Percentiles rank a stretch among this genome's conserved stretches.
Conservation (phyloP, 2,797 vertebrate species). For the Gambelia wislizenii region DNA sequence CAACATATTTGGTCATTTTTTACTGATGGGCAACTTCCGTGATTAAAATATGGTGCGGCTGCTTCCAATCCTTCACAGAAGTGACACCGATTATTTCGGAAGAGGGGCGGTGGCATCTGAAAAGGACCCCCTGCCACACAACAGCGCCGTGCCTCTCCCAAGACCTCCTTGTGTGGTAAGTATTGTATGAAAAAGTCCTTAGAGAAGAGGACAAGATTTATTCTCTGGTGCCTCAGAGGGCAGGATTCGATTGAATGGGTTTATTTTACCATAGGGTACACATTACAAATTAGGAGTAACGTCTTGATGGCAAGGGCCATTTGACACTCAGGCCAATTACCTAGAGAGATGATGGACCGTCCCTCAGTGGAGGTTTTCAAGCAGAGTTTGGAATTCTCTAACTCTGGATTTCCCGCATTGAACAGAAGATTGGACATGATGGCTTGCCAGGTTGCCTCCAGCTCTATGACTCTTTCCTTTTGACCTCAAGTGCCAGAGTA, state of each 20-base stretch:
- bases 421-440: not conserved
- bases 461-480: not conserved
- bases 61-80: no score
- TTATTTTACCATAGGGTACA: not conserved
- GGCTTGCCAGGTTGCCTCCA: not conserved
- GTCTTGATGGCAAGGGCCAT: not conserved
- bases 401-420: not conserved
- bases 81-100: no score
- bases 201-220: not conserved
- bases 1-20: no score
- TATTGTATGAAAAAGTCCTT: no score
- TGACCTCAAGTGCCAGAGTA: not conserved
- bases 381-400: not conserved
- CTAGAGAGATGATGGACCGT: not conserved
- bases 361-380: not conserved
- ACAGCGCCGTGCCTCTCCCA: no score
- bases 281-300: not conserved
- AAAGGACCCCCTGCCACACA: no score
- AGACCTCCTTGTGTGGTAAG: no score
- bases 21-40: no score
- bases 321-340: not conserved
- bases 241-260: not conserved
- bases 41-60: no score
- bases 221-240: not conserved
- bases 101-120: no score